These are phyloP conservation scores for Pogonophryne albipinna DNA, from an alignment of 2,797 vertebrate genomes.

Conservation along the genomic window DNA sequence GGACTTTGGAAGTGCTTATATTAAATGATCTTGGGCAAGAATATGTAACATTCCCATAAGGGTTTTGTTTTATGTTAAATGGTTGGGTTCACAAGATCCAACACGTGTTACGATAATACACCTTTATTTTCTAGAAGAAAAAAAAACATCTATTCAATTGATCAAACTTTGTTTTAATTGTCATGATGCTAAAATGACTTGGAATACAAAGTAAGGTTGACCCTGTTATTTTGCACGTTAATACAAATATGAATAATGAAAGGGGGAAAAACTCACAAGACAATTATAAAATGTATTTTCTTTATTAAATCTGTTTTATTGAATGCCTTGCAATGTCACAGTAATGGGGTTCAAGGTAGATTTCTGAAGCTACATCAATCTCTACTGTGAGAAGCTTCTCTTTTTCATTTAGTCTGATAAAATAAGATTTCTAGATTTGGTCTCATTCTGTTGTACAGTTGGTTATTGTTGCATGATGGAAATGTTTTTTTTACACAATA, in stretches of 20 bases:
- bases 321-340: not conserved
- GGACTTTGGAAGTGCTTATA: not conserved
- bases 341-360: not conserved
- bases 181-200: not conserved
- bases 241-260: constrained; percentile 21
- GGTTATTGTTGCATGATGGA: not conserved
- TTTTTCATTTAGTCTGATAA: not conserved
- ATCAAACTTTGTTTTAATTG: not conserved
- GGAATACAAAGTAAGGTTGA: constrained; percentile 12
- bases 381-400: not conserved
- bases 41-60: not conserved
- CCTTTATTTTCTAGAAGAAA: not conserved
- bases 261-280: not conserved
- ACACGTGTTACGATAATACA: not conserved
- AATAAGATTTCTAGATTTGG: too few relatives aligned
- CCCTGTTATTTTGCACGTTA: constrained; percentile 16
- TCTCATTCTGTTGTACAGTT: not conserved
- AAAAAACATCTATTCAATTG: not conserved
- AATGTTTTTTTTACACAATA: not conserved
- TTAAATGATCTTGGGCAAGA: not conserved
- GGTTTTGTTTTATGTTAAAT: not conserved
- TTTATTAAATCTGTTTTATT: not conserved
- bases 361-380: not conserved
- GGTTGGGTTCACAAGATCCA: not conserved
- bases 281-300: not conserved